These are phyloP conservation scores for Conchocele bisecta DNA, from an alignment of 2,888 invertebrate genomes.

Conservation along the genomic window DNA sequence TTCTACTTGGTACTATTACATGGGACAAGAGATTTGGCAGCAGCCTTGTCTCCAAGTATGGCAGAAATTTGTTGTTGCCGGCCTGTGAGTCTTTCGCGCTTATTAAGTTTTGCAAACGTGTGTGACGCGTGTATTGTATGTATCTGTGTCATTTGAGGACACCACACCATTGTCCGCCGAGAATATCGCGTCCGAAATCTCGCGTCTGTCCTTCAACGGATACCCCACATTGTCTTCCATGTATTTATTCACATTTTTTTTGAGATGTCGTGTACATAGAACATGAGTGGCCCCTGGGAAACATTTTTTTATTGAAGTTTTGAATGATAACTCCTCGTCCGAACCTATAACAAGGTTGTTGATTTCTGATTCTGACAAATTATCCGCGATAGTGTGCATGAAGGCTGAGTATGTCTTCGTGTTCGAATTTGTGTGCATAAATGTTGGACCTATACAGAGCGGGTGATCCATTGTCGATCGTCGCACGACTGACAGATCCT, in stretches of 20 bases:
- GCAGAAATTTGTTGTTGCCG: too few species aligned
- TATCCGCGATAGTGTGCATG: not conserved
- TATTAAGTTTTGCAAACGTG: too few species aligned
- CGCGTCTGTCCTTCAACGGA: not conserved
- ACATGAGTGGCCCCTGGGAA: slow-evolving; percentile 1
- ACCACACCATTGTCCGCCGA: not conserved
- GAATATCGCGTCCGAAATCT: not conserved
- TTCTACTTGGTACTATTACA: too few species aligned
- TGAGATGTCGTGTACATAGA: not conserved
- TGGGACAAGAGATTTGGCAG: too few species aligned
- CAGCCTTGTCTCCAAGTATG: too few species aligned
- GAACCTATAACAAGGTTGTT: not conserved
- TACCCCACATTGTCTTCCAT: not conserved
- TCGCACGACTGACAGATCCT: not conserved
- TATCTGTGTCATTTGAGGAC: not conserved
- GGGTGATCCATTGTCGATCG: not conserved
- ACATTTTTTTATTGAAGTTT: not conserved
- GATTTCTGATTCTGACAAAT: not conserved
- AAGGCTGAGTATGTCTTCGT: not conserved
- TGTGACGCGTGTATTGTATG: not conserved
- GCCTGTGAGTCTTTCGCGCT: too few species aligned
- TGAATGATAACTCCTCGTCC: not conserved
- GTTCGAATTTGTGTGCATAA: not conserved
- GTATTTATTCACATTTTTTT: not conserved
- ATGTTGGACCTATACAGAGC: not conserved